Evolutionary conservation across 2,113 vertebrate species (phyloP), one percentile per base, ranked within the genome.

Genomic region (Cephalopholis sonnerati): DNA sequence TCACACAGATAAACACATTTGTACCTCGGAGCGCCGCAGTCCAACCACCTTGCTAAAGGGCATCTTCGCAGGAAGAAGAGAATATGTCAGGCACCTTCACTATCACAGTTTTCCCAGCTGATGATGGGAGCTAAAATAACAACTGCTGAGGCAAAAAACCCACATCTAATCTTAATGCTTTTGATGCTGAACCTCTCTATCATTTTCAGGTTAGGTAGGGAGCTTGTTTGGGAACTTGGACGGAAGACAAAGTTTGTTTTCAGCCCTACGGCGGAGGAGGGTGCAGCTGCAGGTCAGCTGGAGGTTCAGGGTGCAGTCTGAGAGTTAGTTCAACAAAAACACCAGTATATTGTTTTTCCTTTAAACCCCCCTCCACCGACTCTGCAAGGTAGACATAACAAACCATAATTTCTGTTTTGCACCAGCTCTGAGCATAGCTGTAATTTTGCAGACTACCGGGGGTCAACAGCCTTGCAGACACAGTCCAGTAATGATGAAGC

Each of bases 401-500:
- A 77, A 74, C 54, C 24, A 13, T 44, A 25, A 69, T 27, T 27
- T 51, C 72, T 67, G 83, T 71, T 75, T 79, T 70, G 29, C 73
- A 55, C 29, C 27, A 0, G 44, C 68, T 74, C 82, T 32, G 68
- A 51, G 27, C 58, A 1, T 1, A 9, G 69, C 81, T 27, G 46
- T 32, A 8, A 62, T 57, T 86, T 46, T 68, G 36, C 66, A 76
- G 61, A 75, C 72, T 1, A 4, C 12, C 11, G 5, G 13, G 29
- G 85, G 83, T 89, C 85, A 81, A 54, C 74, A 61, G 82, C 68
- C 75, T 76, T 74, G 48, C 78, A 70, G 64, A 74, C 80, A 59
- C 53, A 70, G 75, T 32, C 66, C 54, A 22, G 68, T 85, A 77
- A 85, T 78, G 84, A 91, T 87, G 81, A 81, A 71, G 83, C 79